phyloP scores from a whole-genome alignment of 2,797 vertebrate genomes.

The Enoplosus armatus region DNA sequence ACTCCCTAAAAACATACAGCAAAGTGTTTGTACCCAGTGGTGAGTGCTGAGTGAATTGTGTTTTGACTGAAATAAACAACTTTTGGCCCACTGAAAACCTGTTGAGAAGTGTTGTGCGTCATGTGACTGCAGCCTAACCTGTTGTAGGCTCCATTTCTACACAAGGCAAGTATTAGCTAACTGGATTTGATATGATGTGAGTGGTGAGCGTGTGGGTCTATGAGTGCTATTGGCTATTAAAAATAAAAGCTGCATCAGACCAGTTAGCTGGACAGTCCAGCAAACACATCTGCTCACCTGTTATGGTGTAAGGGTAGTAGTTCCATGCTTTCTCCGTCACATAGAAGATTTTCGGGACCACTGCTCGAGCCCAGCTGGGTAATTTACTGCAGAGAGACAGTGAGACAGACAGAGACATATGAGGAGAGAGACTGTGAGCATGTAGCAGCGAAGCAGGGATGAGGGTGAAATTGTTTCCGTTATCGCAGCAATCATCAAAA shows the following conservation, averaged over 20 bases:
- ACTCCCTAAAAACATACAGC: constrained; percentile 20
- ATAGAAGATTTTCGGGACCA: constrained; percentile 98
- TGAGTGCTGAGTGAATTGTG: constrained; percentile 14
- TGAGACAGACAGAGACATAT: constrained; percentile 36
- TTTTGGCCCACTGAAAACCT: not conserved
- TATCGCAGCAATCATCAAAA: constrained; percentile 36
- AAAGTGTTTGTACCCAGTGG: constrained; percentile 16
- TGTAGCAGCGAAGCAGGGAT: not conserved
- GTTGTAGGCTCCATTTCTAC: not conserved
- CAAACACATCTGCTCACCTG: constrained; percentile 85
- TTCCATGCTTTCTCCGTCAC: constrained; percentile 99
- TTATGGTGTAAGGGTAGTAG: constrained; percentile 97
- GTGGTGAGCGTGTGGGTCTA: not conserved
- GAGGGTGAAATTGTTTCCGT: constrained; percentile 33
- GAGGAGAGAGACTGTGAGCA: constrained; percentile 22
- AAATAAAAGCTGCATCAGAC: not conserved
- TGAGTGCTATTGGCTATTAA: too few species aligned
- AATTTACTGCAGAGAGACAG: constrained; percentile 89
- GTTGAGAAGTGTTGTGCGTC: constrained; percentile 5
- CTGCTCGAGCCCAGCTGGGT: constrained; percentile 96
- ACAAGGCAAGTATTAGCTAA: not conserved
- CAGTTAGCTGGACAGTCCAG: not conserved
- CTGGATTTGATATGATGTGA: not conserved
- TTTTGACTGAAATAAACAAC: not conserved
- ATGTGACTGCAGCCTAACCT: not conserved